Evolutionary conservation across 2,797 vertebrate species (phyloP).

Genomic region (Enteromius radiatus): DNA sequence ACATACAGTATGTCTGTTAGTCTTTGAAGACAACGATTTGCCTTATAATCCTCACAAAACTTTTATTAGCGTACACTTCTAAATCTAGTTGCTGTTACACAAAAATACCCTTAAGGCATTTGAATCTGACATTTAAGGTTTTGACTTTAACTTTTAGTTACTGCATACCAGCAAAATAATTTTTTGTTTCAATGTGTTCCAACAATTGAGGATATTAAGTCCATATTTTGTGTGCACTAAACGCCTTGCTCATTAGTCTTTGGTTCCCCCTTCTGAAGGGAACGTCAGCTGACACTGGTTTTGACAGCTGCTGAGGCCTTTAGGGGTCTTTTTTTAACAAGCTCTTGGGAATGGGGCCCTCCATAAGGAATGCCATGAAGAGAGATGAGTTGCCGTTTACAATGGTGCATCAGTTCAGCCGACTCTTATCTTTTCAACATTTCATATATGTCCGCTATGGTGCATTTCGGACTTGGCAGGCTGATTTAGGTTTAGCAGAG

Average conservation of each 20-base stretch:
- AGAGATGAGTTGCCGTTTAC: background rate
- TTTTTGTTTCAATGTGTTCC: background rate
- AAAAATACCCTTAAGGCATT: background rate
- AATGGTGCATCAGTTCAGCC: background rate
- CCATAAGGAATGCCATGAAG: background rate
- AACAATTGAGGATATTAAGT: background rate
- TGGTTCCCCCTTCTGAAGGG: background rate
- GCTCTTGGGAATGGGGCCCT: constrained; percentile 37
- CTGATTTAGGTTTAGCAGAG: background rate
- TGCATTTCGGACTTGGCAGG: background rate
- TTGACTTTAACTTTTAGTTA: background rate
- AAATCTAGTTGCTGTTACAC: background rate
- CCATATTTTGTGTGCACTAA: background rate
- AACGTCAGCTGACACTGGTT: constrained; percentile 35
- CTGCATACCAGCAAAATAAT: background rate
- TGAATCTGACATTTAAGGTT: background rate
- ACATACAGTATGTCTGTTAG: background rate
- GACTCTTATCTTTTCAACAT: constrained; percentile 1
- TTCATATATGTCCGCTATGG: background rate
- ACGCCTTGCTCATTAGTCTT: background rate
- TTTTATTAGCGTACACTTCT: background rate
- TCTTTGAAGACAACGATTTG: background rate
- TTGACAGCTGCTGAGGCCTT: constrained; percentile 48
- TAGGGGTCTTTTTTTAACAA: constrained; percentile 32
- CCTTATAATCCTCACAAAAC: background rate